A percentile compares a stretch with the other conserved stretches of the same genome.
phyloP scores from a whole-genome alignment of 1,140 invertebrate species.

The Bactericera cockerelli region DNA sequence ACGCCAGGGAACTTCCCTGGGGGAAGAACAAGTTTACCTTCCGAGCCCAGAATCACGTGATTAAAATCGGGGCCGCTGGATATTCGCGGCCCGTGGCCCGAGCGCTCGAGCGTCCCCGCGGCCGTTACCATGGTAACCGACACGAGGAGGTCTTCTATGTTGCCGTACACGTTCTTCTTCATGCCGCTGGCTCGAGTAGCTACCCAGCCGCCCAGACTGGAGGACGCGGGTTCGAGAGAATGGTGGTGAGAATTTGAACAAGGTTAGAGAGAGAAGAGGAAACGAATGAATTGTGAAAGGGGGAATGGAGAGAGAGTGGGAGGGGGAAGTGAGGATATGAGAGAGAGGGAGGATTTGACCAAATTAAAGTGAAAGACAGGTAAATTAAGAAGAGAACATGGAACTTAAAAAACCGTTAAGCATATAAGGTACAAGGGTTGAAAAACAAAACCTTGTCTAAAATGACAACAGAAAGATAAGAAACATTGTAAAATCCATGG shows the following conservation, averaged over 20 bases:
- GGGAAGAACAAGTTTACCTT: conserved; percentile 55
- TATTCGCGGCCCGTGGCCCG: conserved; percentile 68
- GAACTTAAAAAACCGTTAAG: too few relatives aligned
- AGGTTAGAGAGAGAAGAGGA: background rate
- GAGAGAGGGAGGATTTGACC: too few relatives aligned
- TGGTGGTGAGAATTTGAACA: too few relatives aligned
- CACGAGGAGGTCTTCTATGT: conserved; percentile 90
- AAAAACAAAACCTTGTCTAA: too few relatives aligned
- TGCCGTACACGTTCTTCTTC: conserved; percentile 98
- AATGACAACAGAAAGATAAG: too few relatives aligned
- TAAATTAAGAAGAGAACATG: too few relatives aligned
- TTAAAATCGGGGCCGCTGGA: conserved; percentile 92
- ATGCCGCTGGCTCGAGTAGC: conserved; percentile 95
- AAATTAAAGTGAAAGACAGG: too few relatives aligned
- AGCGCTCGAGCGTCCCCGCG: conserved; percentile 66
- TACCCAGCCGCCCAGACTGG: conserved; percentile 94
- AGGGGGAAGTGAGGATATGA: background rate
- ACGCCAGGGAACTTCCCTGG: too few relatives aligned
- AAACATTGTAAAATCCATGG: too few relatives aligned
- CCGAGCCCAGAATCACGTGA: conserved; percentile 90
- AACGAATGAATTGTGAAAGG: background rate
- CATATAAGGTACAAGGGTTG: too few relatives aligned
- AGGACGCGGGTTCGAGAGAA: conserved; percentile 12
- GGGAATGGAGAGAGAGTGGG: background rate
- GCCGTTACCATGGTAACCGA: conserved; percentile 79